Evolutionary conservation across 2,797 vertebrate genomes (phyloP).

Genomic region (Loriculus beryllinus): DNA sequence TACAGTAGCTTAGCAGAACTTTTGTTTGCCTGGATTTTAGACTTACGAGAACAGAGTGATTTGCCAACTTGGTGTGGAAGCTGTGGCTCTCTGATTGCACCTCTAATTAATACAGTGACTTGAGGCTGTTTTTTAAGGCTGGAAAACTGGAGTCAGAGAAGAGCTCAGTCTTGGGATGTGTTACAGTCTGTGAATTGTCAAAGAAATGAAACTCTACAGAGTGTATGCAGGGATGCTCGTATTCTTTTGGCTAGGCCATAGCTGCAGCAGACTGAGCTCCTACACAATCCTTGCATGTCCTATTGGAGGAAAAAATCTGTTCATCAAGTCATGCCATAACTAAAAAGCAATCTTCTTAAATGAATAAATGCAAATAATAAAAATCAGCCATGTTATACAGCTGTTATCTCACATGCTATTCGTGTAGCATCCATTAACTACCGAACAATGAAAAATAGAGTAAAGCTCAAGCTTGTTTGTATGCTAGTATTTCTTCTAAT

Average conservation of each 20-base stretch:
- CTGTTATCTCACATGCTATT: neutral
- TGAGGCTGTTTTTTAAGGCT: neutral
- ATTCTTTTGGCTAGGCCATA: neutral
- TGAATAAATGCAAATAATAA: neutral
- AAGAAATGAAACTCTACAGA: neutral
- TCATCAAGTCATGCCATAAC: no score
- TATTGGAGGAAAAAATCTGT: neutral
- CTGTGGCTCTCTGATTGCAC: neutral
- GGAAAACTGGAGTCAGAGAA: neutral
- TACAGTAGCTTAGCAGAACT: neutral
- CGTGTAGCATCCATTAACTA: neutral
- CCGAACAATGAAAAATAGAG: neutral
- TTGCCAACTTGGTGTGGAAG: neutral
- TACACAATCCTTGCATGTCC: neutral
- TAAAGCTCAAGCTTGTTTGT: neutral
- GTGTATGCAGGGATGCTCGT: neutral
- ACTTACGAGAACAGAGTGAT: fast-evolving
- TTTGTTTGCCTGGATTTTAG: neutral
- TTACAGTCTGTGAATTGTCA: neutral
- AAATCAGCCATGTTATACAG: fast-evolving
- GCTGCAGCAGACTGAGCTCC: neutral
- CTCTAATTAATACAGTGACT: neutral
- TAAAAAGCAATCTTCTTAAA: neutral
- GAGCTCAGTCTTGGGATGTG: neutral
- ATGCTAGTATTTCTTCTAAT: neutral